phyloP scores from a whole-genome alignment of 2,113 vertebrate species.

The Tychaedon coryphoeus region DNA sequence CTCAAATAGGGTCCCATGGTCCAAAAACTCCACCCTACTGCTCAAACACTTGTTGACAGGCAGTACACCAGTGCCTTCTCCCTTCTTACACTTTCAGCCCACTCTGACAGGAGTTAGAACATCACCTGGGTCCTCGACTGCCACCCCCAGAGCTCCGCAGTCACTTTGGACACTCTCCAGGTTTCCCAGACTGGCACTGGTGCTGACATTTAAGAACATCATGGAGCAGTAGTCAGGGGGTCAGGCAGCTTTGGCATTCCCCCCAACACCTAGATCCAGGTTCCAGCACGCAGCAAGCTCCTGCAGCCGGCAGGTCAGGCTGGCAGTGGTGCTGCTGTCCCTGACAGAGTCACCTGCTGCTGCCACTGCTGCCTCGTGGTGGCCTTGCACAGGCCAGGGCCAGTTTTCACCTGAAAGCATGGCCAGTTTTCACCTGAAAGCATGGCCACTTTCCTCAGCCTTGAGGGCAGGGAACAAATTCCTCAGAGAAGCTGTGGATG shows the following conservation, averaged over 20 bases:
- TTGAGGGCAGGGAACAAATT: accelerated
- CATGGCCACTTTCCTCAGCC: not conserved
- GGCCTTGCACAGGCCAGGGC: not conserved
- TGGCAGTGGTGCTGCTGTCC: not conserved
- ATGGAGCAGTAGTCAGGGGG: accelerated
- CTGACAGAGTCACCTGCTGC: not conserved
- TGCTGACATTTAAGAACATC: not conserved
- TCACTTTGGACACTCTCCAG: not conserved
- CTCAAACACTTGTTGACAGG: not conserved
- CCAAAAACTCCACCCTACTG: not conserved
- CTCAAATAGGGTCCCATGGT: not conserved
- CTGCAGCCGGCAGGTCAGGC: not conserved
- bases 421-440: not conserved
- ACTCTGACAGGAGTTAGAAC: not conserved
- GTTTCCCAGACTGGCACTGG: not conserved
- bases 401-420: not conserved
- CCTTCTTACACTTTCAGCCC: not conserved
- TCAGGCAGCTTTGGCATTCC: not conserved
- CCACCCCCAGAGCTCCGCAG: not conserved
- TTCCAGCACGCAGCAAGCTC: not conserved
- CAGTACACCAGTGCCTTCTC: not conserved
- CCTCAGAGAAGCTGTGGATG: not conserved
- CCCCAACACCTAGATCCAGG: too few relatives aligned
- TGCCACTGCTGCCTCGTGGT: not conserved
- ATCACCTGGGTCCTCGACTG: not conserved